A percentile compares a stretch with the other conserved stretches of the same genome.
These are phyloP conservation scores for Parnassius orleans DNA, from an alignment of 2,888 invertebrate genomes.

Conservation along the genomic window DNA sequence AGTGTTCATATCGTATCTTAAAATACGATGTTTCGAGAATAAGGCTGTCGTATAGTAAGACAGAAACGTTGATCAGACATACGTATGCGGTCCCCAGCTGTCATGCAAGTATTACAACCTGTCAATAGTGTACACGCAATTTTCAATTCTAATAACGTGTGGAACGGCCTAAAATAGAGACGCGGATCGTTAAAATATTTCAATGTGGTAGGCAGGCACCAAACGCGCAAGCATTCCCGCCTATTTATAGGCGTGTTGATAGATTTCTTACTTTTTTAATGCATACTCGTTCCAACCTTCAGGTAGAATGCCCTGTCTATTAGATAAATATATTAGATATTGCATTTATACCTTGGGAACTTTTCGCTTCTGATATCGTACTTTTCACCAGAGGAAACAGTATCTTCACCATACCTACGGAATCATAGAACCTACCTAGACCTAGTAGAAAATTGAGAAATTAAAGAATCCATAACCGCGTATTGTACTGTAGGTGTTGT, in stretches of 20 bases:
- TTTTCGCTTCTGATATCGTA: not conserved
- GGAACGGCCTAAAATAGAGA: slow-evolving; percentile 9
- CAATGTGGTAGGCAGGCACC: slow-evolving; percentile 22
- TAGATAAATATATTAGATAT: slow-evolving; percentile 13
- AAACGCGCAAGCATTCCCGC: slow-evolving; percentile 23
- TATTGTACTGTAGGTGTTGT: too few relatives aligned
- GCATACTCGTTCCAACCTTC: slow-evolving; percentile 12
- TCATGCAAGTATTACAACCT: slow-evolving; percentile 22
- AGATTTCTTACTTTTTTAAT: slow-evolving; percentile 18
- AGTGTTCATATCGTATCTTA: not conserved
- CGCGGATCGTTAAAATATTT: not conserved
- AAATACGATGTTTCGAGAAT: slow-evolving; percentile 16
- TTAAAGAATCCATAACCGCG: too few relatives aligned
- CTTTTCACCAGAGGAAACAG: not conserved
- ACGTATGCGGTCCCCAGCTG: slow-evolving; percentile 20
- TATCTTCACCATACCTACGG: too few relatives aligned
- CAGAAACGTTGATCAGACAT: slow-evolving; percentile 21
- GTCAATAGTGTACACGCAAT: slow-evolving; percentile 14
- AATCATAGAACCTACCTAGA: too few relatives aligned
- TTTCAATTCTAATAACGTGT: slow-evolving; percentile 5
- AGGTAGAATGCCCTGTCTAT: not conserved
- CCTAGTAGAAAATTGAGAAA: too few relatives aligned
- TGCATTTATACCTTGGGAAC: not conserved
- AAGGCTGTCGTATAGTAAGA: slow-evolving; percentile 13
- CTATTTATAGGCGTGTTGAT: slow-evolving; percentile 25